Evolutionary conservation across 2,888 invertebrate genomes (phyloP).

Genomic region (Synanthedon myopaeformis): DNA sequence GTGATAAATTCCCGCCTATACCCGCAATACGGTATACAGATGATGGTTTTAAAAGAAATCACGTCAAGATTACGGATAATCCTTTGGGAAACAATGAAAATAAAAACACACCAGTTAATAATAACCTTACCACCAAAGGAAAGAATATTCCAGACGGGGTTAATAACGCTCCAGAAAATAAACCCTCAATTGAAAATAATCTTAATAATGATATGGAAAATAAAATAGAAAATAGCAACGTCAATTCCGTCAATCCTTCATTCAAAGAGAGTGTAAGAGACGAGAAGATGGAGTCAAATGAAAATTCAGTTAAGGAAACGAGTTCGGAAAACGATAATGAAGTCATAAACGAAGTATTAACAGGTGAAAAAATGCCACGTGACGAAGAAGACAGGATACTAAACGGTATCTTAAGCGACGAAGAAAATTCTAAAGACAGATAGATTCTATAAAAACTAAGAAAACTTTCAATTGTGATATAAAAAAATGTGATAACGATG

Average conservation of each 20-base stretch:
- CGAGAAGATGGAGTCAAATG: neutral
- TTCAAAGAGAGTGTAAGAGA: neutral
- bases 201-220: neutral
- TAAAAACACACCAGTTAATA: neutral
- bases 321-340: conserved; percentile 8
- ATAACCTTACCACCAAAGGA: neutral
- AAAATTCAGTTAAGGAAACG: neutral
- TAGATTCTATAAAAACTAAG: neutral
- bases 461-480: conserved; percentile 1
- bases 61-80: neutral
- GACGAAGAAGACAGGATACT: conserved; percentile 27
- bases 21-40: conserved; percentile 8
- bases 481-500: conserved; percentile 1
- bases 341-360: conserved; percentile 16
- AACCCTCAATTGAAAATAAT: neutral
- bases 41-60: neutral
- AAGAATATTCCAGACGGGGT: neutral
- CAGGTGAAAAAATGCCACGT: conserved; percentile 13
- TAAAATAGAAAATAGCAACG: neutral
- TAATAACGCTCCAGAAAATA: neutral
- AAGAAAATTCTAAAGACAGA: conserved; percentile 5
- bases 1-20: conserved; percentile 28
- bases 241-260: neutral
- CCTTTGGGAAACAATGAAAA: neutral
- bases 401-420: conserved; percentile 28